Conservation (phyloP, 1,140 invertebrate genomes). For the Triops longicaudatus region DNA sequence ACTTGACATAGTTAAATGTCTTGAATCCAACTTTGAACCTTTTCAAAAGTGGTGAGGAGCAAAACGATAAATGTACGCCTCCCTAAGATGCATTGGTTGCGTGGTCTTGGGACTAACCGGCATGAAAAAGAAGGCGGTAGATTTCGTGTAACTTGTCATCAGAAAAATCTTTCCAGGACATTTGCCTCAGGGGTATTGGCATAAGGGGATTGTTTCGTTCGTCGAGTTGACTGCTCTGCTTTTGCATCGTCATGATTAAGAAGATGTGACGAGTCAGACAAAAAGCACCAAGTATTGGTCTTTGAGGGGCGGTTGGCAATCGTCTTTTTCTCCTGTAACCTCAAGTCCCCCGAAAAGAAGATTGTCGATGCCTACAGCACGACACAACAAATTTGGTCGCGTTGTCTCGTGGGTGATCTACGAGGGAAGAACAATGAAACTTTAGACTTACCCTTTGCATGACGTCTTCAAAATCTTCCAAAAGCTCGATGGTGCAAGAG, state of each 20-base stretch:
- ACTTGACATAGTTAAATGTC: background rate
- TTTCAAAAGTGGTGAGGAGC: too few relatives aligned
- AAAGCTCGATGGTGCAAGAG: background rate
- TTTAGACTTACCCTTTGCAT: background rate
- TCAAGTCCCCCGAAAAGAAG: background rate
- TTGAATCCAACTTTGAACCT: too few relatives aligned
- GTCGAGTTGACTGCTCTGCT: background rate
- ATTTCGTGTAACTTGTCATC: background rate
- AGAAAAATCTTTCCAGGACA: background rate
- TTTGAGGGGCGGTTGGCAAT: too few relatives aligned
- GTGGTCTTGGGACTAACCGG: background rate
- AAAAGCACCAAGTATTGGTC: background rate
- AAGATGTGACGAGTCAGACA: slow-evolving; percentile 1
- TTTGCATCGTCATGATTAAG: background rate
- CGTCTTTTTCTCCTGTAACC: background rate
- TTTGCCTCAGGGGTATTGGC: background rate
- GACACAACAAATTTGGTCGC: background rate
- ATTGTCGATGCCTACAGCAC: background rate
- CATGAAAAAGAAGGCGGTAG: background rate
- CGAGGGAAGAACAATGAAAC: background rate
- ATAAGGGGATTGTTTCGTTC: background rate
- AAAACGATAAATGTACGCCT: too few relatives aligned
- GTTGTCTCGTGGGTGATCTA: background rate
- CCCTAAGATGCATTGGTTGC: too few relatives aligned
- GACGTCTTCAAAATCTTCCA: background rate